Base-by-base conservation (phyloP, 2,888 invertebrate species). In the Brenthis daphne region DNA sequence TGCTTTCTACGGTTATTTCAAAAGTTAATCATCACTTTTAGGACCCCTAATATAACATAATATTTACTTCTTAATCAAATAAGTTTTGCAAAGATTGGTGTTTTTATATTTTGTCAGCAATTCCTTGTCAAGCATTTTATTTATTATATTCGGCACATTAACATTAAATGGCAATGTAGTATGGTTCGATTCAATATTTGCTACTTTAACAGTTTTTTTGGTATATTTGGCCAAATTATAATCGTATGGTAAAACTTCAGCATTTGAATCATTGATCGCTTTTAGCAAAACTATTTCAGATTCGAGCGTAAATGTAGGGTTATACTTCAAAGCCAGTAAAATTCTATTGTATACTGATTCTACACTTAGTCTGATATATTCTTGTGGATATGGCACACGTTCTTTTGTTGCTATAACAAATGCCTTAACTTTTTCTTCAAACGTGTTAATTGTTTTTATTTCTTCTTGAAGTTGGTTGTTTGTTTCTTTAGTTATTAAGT, bases 341-440 rank as follows among this genome's bases (percentile, higher is more conserved):
- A 60, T 60, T 50, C 50, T 50, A 12, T 60, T 60, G 12, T 60
- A 50, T 0, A 48, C 60, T 16, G 60, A 60, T 60, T 60, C 50
- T 33, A 60, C 20, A 24, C 1, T 33, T 8, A 33, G 24, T 29
- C 50, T 60, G 13, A 60, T 50, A 50, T 60, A 60, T 4, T 60
- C 50, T 60, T 33, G 48, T 33, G 60, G 50, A 20, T 60, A 60
- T n/a, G 29, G n/a, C 29, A 50, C n/a, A 50, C 29, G 60, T 33
- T 33, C 50, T 50, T 60, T 60, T n/a, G n/a, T 24, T 24, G 29
- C 60, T 60, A 33, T 60, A 2, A 60, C 29, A 13, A 33, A 60
- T 33, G 50, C 16, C 3, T 8, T 29, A 14, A 58, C 58, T 58
- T 58, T 47, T 37, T 58, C 20, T 6, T 58, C 47, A 47, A 58